Evolutionary conservation across 2,888 invertebrate species (phyloP).

Genomic region (Metacarcinus magister): DNA sequence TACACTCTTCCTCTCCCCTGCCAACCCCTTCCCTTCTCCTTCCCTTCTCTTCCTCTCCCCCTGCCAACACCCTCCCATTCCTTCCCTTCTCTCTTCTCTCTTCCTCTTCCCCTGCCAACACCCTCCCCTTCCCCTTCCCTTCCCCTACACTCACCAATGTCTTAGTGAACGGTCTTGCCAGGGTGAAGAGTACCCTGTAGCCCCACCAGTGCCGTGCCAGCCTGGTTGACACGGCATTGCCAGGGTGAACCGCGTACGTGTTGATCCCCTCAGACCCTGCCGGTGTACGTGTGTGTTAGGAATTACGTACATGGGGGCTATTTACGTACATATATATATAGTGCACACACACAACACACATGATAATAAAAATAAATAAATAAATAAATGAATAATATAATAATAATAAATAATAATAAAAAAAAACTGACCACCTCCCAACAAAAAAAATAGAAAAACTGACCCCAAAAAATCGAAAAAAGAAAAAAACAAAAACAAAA

Average conservation of each 20-base stretch:
- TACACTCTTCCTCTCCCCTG: background rate
- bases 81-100: background rate
- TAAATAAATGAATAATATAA: no score
- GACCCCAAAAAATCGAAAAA: no score
- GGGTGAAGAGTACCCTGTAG: slow-evolving; percentile 90
- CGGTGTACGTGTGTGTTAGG: background rate
- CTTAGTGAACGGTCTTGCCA: slow-evolving; percentile 97
- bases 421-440: no score
- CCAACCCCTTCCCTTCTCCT: background rate
- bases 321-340: background rate
- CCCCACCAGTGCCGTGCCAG: slow-evolving; percentile 94
- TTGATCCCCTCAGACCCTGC: slow-evolving; percentile 86
- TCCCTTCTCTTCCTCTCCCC: background rate
- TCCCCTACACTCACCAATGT: slow-evolving; percentile 89
- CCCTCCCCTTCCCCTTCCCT: background rate
- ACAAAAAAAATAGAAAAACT: no score
- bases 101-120: background rate
- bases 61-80: background rate
- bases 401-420: no score
- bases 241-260: slow-evolving; percentile 94
- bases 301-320: no score
- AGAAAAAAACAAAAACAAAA: no score
- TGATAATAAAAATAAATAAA: background rate
- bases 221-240: slow-evolving; percentile 94
- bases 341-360: background rate